Evolutionary conservation across 2,888 invertebrate species (phyloP).

Genomic region (Craniophora ligustri): DNA sequence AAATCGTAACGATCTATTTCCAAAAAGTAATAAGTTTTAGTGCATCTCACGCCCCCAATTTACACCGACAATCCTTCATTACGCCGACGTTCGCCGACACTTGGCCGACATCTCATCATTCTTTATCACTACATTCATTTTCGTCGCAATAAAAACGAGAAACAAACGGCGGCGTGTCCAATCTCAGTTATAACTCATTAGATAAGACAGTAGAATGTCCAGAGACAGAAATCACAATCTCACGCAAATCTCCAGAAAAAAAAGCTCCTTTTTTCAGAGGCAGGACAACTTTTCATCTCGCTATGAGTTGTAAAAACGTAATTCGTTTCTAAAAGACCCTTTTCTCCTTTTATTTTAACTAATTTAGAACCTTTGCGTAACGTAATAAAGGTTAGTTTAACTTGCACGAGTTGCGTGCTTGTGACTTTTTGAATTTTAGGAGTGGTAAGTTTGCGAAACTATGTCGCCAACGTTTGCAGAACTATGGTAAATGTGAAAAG

Average conservation of each 20-base stretch:
- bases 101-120: conserved; percentile 50
- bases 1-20: conserved; percentile 32
- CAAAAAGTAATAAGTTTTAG: conserved; percentile 48
- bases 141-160: conserved; percentile 52
- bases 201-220: conserved; percentile 55
- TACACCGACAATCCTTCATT: conserved; percentile 51
- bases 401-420: conserved; percentile 27
- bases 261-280: conserved; percentile 43
- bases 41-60: conserved; percentile 47
- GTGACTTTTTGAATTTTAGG: conserved; percentile 23
- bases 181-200: conserved; percentile 65
- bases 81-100: conserved; percentile 35
- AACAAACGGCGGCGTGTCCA: conserved; percentile 46
- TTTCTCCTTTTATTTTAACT: conserved; percentile 28
- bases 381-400: conserved; percentile 32
- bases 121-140: conserved; percentile 57
- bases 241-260: conserved; percentile 32
- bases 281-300: conserved; percentile 59
- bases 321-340: conserved; percentile 60
- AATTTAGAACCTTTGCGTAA: conserved; percentile 33
- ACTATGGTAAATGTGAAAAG: conserved; percentile 58
- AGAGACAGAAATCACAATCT: conserved; percentile 51
- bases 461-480: conserved; percentile 53
- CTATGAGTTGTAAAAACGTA: conserved; percentile 64
- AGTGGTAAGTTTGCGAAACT: conserved; percentile 45